Base-by-base conservation (phyloP, 2,888 invertebrate species). In the Ophion slaviceki region DNA sequence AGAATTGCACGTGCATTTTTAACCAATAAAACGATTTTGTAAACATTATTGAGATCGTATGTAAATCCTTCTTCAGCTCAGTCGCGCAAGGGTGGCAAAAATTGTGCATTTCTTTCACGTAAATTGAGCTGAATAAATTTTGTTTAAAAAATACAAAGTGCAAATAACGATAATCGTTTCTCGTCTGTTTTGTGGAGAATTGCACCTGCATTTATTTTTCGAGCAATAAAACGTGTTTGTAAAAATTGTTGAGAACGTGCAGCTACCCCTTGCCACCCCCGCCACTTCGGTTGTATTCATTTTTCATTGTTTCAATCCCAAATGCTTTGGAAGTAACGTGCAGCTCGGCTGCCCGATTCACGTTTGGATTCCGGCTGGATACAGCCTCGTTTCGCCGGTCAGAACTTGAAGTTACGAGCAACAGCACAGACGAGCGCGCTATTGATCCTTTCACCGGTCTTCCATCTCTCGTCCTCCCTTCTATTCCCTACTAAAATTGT, bases 361-460 rank as follows among this genome's bases (percentile, higher is more conserved):
- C 74, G 68, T 71, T 59, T 32, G 24, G 64, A 70, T 79, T 80
- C 57, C n/a, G 11, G 17, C 57, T 20, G 32, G 75, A 77, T 76
- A 76, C 67, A 77, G 76, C 20, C 45, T 66, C 80, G 77, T 80
- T 79, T 68, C 59, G 45, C 67, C 66, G 57, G 75, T 80, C 72
- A 36, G 66, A 61, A 71, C 77, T 77, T 67, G 53, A 67, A 70
- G 83, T 67, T 78, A 66, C 76, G 76, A 77, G 67, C 66, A 80
- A 47, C 59, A 72, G 76, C 47, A 53, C 59, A 20, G 57, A 40
- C 36, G 79, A 70, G 45, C 64, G 59, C 71, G 61, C 80, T 80
- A 84, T 84, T 80, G 84, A 84, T 84, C 84, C 72, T 70, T 78
- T 61, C 72, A 45, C 74, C 20, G 61, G 68, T 81, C 68, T 81